These are phyloP conservation scores for Metacarcinus magister DNA, from an alignment of 2,888 invertebrate species.

Conservation along the genomic window DNA sequence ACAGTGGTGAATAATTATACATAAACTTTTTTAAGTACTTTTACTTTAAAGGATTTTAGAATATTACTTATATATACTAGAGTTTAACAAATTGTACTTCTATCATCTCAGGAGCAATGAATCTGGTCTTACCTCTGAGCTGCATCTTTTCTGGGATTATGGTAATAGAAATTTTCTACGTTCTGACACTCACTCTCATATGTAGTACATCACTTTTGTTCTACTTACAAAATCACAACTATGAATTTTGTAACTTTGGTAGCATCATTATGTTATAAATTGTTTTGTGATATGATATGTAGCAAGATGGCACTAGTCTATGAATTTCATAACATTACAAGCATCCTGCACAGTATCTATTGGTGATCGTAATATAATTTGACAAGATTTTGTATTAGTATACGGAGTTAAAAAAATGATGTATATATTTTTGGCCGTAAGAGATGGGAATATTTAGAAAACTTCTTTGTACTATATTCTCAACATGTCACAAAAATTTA, in stretches of 20 bases:
- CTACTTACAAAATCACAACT: not conserved
- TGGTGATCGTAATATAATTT: not conserved
- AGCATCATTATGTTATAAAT: not conserved
- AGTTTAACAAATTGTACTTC: not conserved
- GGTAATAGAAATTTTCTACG: not conserved
- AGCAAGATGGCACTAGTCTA: not conserved
- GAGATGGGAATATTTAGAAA: not conserved
- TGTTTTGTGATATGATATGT: not conserved
- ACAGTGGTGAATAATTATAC: not conserved
- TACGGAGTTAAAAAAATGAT: not conserved
- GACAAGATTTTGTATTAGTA: not conserved
- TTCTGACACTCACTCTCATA: conserved; percentile 4
- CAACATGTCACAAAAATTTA: not conserved
- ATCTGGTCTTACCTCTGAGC: not conserved
- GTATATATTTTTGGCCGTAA: too few species aligned
- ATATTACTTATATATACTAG: not conserved
- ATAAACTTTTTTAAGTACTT: not conserved
- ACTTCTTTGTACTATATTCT: not conserved
- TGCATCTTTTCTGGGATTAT: not conserved
- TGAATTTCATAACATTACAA: not conserved
- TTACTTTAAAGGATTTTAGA: not conserved
- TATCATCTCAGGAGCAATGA: not conserved
- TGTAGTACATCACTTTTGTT: not conserved
- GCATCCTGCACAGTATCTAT: not conserved
- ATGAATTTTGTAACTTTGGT: not conserved